Conservation (phyloP, 2,888 invertebrate genomes). For the Parasteatoda lunata region DNA sequence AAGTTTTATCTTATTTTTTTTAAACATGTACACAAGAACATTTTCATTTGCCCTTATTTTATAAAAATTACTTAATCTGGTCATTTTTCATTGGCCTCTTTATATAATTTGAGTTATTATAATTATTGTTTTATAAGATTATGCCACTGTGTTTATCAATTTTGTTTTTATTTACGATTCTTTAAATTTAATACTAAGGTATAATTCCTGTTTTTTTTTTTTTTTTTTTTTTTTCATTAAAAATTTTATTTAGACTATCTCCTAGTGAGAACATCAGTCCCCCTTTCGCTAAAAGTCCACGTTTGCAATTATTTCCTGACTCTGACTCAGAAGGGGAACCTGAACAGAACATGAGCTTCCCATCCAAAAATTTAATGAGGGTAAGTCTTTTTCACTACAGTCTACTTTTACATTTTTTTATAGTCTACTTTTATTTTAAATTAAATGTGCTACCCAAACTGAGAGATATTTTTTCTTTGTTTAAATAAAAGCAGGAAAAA, state of each 20-base stretch:
- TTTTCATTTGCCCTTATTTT: too few species aligned
- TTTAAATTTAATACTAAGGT: background rate
- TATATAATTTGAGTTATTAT: background rate
- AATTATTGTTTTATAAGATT: background rate
- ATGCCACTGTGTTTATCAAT: background rate
- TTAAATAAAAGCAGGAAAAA: too few species aligned
- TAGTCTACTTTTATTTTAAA: too few species aligned
- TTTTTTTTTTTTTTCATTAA: background rate
- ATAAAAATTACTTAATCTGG: too few species aligned
- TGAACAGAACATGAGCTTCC: background rate
- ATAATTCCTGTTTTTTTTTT: background rate
- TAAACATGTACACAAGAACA: too few species aligned
- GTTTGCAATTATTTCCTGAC: slow-evolving; percentile 35
- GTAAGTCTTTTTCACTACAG: slow-evolving; percentile 50
- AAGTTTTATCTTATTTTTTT: too few species aligned
- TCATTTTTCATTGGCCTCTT: too few species aligned
- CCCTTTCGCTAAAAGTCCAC: slow-evolving; percentile 39
- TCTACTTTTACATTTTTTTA: background rate
- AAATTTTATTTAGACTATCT: slow-evolving; percentile 11
- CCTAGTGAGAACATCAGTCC: slow-evolving; percentile 39
- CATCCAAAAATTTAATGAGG: slow-evolving; percentile 33
- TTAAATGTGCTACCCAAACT: too few species aligned
- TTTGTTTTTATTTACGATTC: background rate
- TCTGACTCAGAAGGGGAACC: slow-evolving; percentile 22
- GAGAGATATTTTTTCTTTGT: too few species aligned